Base-by-base conservation (phyloP, 2,113 vertebrate species). In the Lanius ludovicianus region DNA sequence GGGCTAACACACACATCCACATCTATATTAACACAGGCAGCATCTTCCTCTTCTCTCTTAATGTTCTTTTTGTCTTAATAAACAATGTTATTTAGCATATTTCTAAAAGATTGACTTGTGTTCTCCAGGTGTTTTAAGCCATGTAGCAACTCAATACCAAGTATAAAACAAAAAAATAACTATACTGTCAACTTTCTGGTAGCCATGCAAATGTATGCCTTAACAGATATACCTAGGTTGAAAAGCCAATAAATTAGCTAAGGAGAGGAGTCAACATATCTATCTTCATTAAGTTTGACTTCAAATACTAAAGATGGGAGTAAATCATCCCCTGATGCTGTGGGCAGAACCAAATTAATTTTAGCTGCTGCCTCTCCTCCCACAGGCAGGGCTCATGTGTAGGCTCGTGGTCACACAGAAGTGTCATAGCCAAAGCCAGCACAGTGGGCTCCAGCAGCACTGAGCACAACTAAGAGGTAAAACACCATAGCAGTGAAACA, bases 211-310 rank as follows among this genome's bases (percentile, higher is more conserved):
- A 89, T 33, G 25, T 3, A 39, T 6, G 17, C 42, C 50, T 53
- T 69, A 69, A 64, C 4, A 7, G 47, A 67, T 46, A 62, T 0
- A 55, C 35, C 27, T 39, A 33, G 50, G 18, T 50, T 89, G 62
- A 84, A 92, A 94, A 91, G 56, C 33, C 10, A 7, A 76, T 90
- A 94, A 92, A 95, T 86, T 76, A 94, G 76, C 84, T 90, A 82
- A 80, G 55, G 47, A 93, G 56, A 94, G 7, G 55, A 93, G 75
- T 84, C 74, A 94, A 41, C 49, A 30, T 47, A 90, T 91, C 73
- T 62, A 56, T 92, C 95, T 93, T 91, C 86, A 85, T 92, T 83
- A 93, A 89, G 55, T 75, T 68, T 93, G 69, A 75, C 67, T 96
- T 92, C 82, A 94, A 93, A 78, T 57, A 83, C 74, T 69, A 67